phyloP scores from a whole-genome alignment of 2,113 vertebrate species.

The Cryptotis parvus region DNA sequence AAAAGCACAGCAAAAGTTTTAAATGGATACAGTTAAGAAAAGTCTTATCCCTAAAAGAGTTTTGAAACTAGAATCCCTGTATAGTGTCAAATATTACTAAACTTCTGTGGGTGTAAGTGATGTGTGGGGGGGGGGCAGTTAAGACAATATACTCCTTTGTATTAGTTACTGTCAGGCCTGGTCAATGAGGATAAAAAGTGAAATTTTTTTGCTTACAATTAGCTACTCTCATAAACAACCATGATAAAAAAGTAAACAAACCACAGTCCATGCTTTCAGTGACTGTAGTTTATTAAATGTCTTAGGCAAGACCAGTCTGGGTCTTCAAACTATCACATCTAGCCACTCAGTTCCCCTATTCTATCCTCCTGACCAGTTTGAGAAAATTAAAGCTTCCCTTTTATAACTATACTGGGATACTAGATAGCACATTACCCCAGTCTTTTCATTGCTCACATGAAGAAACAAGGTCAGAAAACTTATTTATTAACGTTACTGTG shows the following conservation, averaged over 20 bases:
- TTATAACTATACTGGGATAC: not conserved
- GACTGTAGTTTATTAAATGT: not conserved
- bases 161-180: not conserved
- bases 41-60: not conserved
- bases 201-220: conserved; percentile 48
- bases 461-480: not conserved
- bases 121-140: not conserved
- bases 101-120: not conserved
- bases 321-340: not conserved
- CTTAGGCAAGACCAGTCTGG: not conserved
- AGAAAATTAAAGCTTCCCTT: not conserved
- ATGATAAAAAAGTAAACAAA: conserved; percentile 50
- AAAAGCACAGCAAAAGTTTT: conserved; percentile 12
- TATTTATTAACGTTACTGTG: not conserved
- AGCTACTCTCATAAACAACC: conserved; percentile 30
- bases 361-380: not conserved
- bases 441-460: conserved; percentile 7
- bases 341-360: not conserved
- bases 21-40: conserved; percentile 31
- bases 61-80: conserved; percentile 11
- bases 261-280: not conserved
- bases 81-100: conserved; percentile 52
- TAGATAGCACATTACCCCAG: not conserved
- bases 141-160: conserved; percentile 41
- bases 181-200: not conserved